Evolutionary conservation across 2,113 vertebrate genomes (phyloP).

Genomic region (Fulmarus glacialis): DNA sequence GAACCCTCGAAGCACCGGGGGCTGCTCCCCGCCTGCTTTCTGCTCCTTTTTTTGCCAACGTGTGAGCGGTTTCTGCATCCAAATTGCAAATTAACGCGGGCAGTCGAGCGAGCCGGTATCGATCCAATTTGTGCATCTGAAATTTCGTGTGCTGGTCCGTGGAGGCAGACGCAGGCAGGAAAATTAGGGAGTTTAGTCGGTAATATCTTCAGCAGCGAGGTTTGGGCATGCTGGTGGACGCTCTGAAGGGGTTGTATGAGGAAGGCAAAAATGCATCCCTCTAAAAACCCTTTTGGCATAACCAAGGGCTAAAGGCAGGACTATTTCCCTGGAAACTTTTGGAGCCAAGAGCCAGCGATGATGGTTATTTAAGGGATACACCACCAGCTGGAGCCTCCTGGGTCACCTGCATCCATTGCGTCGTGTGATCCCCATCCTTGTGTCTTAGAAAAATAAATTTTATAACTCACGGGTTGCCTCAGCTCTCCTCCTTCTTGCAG

Average conservation of each 20-base stretch:
- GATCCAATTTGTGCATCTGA: not conserved
- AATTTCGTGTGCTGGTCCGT: rapidly evolving
- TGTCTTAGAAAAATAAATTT: not conserved
- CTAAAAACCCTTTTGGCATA: not conserved
- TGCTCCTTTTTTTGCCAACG: rapidly evolving
- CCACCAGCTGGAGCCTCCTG: not conserved
- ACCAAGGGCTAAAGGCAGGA: not conserved
- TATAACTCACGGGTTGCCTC: not conserved
- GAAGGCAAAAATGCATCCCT: not conserved
- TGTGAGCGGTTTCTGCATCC: not conserved
- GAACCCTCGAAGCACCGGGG: not conserved
- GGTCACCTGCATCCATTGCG: not conserved
- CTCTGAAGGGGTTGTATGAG: not conserved
- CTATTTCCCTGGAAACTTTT: not conserved
- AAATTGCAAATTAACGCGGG: not conserved
- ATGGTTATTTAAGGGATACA: not conserved
- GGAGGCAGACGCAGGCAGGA: not conserved
- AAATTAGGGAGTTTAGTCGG: not conserved
- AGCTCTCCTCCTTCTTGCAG: not conserved
- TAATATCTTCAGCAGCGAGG: not conserved
- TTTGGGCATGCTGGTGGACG: not conserved
- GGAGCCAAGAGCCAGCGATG: not conserved
- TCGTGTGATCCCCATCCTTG: not conserved
- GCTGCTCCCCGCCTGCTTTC: not conserved
- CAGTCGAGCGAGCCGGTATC: rapidly evolving